Evolutionary conservation across 2,797 vertebrate genomes (phyloP).

Genomic region (Crypturellus tataupa): DNA sequence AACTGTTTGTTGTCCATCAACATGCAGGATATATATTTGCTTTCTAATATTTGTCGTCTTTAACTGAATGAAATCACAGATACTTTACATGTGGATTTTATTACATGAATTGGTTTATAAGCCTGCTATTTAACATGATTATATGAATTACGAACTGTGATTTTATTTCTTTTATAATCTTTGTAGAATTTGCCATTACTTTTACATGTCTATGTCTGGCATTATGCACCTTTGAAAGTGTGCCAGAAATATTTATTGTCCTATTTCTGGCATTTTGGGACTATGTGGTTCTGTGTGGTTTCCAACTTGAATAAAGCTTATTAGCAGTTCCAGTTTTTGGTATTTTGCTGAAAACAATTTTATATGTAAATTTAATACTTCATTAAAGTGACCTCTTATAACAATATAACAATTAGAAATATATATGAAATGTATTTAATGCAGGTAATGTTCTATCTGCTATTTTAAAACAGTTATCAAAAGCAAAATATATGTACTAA

Average conservation of each 20-base stretch:
- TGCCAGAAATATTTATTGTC: constrained; percentile 86
- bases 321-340: constrained; percentile 74
- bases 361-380: constrained; percentile 71
- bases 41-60: constrained; percentile 80
- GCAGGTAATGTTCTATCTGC: constrained; percentile 46
- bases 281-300: constrained; percentile 72
- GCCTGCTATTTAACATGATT: constrained; percentile 81
- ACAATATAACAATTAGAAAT: constrained; percentile 19
- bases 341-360: constrained; percentile 69
- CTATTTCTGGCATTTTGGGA: constrained; percentile 77
- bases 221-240: constrained; percentile 83
- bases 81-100: constrained; percentile 81
- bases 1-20: constrained; percentile 55
- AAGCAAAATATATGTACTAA: constrained; percentile 69
- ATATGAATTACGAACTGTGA: constrained; percentile 85
- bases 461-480: constrained; percentile 50
- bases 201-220: constrained; percentile 85
- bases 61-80: constrained; percentile 74
- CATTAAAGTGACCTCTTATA: constrained; percentile 58
- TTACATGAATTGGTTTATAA: constrained; percentile 81
- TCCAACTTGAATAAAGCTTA: constrained; percentile 72
- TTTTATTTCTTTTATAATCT: constrained; percentile 87
- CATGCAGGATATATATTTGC: constrained; percentile 59
- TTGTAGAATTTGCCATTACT: constrained; percentile 83
- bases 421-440: constrained; percentile 37